Base-by-base conservation (phyloP, 2,113 vertebrate genomes). In the Elephantulus edwardii region DNA sequence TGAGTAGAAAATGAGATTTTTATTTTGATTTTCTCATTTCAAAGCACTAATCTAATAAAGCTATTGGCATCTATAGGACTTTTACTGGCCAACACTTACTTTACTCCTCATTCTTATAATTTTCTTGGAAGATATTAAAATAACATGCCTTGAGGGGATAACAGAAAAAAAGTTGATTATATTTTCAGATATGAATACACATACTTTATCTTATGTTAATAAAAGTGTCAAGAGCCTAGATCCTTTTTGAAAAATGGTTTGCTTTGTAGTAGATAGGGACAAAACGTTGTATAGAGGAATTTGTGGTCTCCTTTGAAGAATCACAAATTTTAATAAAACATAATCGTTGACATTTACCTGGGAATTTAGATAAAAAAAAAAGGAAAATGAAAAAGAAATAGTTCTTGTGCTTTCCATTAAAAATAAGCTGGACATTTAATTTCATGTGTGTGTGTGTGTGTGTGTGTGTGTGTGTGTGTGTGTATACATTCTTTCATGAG, bases 1-100 rank as follows among this genome's bases (percentile, higher is more conserved):
- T 56, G 38, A 94, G 38, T 30, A 17, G 54, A 86, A 88, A 93
- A 76, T 44, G n/a, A 93, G 17, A 93, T 38, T 88, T n/a, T 88
- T 35, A 64, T 35, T 92, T 80, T 82, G 20, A 86, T 58, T 83
- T 88, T 72, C 40, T 5, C 42, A 38, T 62, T 88, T 81, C 44
- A 86, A 88, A 83, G 35, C 35, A 30, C 33, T 80, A 56, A 48
- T 3, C 33, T 88, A 91, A 83, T 90, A 48, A 90, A 92, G 88
- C 52, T 85, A 92, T 9, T 94, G 58, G 26, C 24, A 68, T 86
- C 26, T 83, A 60, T 5, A 50, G 58, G 75, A 75, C 11, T 50
- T n/a, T 50, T 64, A 68, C 60, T 62, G 40, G 24, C 19, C 33
- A 80, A 42, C 1, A 56, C 46, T 78, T 38, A 62, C n/a, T 88